A percentile compares a stretch with the other conserved stretches of the same genome.
phyloP scores from a whole-genome alignment of 2,888 invertebrate genomes.

The Xestia rhomboidea region DNA sequence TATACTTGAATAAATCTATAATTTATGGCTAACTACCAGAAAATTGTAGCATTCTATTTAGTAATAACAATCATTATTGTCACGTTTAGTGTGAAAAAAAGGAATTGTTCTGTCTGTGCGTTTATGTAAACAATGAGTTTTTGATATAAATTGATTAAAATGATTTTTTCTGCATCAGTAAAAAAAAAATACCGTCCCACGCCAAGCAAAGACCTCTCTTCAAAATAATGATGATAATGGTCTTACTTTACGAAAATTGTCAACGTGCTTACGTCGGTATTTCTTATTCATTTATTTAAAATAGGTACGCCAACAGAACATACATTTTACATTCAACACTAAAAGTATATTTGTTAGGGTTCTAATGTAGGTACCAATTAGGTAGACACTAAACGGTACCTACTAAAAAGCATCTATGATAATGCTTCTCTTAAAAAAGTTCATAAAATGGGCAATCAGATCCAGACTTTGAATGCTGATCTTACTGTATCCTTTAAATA shows the following conservation, averaged over 20 bases:
- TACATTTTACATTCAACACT: too few relatives aligned
- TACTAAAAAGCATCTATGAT: too few relatives aligned
- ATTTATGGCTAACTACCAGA: conserved; percentile 64
- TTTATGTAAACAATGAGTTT: not conserved
- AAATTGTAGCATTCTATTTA: conserved; percentile 61
- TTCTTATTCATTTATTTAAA: too few relatives aligned
- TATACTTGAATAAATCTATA: conserved; percentile 30
- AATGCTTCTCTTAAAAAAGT: too few relatives aligned
- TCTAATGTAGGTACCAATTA: too few relatives aligned
- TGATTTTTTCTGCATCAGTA: not conserved
- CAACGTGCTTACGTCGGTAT: too few relatives aligned
- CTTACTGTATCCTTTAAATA: not conserved
- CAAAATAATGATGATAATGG: not conserved
- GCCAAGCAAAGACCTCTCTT: not conserved
- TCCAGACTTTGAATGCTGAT: not conserved
- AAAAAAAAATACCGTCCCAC: not conserved
- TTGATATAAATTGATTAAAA: not conserved
- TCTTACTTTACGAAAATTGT: not conserved
- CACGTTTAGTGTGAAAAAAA: conserved; percentile 23
- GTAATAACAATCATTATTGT: conserved; percentile 27
- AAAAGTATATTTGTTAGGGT: too few relatives aligned
- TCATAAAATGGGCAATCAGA: too few relatives aligned
- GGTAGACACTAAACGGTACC: too few relatives aligned
- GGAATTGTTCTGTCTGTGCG: conserved; percentile 5
- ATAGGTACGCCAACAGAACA: too few relatives aligned